Evolutionary conservation across 2,888 invertebrate species (phyloP).

Genomic region (Acanthopleura granulata): DNA sequence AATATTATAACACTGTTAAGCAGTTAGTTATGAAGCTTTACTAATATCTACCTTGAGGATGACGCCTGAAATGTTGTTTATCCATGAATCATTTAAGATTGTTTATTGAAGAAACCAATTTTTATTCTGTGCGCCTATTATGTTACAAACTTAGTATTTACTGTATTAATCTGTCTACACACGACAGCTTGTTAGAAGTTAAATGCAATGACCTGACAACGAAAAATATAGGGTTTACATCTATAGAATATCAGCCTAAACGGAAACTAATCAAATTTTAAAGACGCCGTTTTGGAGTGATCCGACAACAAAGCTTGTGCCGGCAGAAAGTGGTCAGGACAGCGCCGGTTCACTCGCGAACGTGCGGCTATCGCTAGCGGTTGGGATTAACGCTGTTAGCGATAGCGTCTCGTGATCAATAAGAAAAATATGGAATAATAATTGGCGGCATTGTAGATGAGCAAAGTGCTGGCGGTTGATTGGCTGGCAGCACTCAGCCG

Average conservation of each 20-base stretch:
- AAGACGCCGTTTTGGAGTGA: neutral
- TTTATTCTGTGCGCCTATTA: too few relatives aligned
- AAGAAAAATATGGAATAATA: conserved; percentile 17
- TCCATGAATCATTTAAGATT: too few relatives aligned
- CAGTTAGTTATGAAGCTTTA: too few relatives aligned
- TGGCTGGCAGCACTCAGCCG: neutral
- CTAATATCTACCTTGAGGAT: too few relatives aligned
- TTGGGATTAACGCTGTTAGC: neutral
- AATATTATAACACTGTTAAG: too few relatives aligned
- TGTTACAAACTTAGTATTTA: neutral
- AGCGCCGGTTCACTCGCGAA: neutral
- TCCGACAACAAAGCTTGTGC: neutral
- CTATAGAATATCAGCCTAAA: neutral
- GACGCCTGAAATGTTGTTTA: too few relatives aligned
- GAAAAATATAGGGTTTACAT: neutral
- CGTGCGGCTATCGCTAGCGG: neutral
- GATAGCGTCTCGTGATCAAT: neutral
- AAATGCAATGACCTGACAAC: neutral
- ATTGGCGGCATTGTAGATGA: neutral
- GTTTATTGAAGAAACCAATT: too few relatives aligned
- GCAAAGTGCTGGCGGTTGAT: neutral
- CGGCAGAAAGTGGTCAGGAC: neutral
- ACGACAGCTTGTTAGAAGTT: too few relatives aligned
- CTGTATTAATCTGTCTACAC: neutral
- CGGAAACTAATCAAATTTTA: conserved; percentile 15